phyloP scores from a whole-genome alignment of 2,113 vertebrate genomes.

The Lepisosteus oculatus region DNA sequence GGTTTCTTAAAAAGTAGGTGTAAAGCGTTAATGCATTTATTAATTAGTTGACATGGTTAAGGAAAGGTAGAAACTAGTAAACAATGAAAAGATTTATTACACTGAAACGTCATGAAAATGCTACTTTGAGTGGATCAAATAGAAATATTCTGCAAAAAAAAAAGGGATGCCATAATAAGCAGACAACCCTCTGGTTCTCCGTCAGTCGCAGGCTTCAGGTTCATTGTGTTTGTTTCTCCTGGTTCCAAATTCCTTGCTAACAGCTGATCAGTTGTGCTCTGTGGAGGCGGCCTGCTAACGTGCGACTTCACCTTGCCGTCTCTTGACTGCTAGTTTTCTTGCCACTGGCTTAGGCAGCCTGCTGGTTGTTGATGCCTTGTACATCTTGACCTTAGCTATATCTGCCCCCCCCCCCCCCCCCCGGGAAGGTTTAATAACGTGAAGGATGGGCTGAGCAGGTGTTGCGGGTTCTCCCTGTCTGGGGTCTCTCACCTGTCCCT shows the following conservation, averaged over 20 bases:
- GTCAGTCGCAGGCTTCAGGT: too few relatives aligned
- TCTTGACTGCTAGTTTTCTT: neutral
- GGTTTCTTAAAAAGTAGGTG: too few relatives aligned
- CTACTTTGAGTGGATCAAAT: too few relatives aligned
- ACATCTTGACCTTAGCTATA: slow-evolving; percentile 1
- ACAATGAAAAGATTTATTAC: too few relatives aligned
- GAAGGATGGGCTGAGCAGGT: slow-evolving; percentile 10
- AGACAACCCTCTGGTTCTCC: too few relatives aligned
- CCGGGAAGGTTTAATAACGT: neutral
- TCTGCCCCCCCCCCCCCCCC: neutral
- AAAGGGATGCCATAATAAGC: too few relatives aligned
- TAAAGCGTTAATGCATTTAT: too few relatives aligned
- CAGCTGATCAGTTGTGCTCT: neutral
- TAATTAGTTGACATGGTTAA: too few relatives aligned
- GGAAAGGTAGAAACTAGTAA: too few relatives aligned
- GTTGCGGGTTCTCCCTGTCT: neutral
- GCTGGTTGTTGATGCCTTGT: neutral
- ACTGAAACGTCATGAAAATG: too few relatives aligned
- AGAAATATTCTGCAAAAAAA: too few relatives aligned
- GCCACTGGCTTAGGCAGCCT: neutral
- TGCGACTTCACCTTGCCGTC: neutral
- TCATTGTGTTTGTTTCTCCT: neutral
- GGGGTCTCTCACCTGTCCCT: slow-evolving; percentile 37
- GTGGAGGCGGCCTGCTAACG: neutral
- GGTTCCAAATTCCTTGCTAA: neutral